Conservation (phyloP, 1,140 invertebrate genomes). For the Drosophila ercepeae region DNA sequence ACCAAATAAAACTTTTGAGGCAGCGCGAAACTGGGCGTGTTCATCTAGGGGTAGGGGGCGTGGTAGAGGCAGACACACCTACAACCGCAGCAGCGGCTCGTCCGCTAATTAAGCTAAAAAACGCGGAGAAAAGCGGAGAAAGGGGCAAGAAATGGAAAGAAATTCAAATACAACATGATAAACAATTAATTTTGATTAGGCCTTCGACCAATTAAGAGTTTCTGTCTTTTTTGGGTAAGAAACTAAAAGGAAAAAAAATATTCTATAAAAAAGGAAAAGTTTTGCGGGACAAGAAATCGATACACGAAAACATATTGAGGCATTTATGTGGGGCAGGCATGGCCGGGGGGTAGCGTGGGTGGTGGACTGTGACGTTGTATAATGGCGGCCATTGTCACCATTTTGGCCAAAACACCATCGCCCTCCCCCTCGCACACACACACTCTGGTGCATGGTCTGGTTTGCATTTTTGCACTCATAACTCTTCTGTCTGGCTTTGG, state of each 20-base stretch:
- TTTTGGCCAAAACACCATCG: slow-evolving; percentile 45
- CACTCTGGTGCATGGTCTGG: slow-evolving; percentile 14
- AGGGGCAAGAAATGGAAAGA: slow-evolving; percentile 55
- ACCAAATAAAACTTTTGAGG: slow-evolving; percentile 77
- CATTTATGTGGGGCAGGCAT: slow-evolving; percentile 22
- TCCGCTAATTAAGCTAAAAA: slow-evolving; percentile 72
- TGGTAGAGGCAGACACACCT: slow-evolving; percentile 61
- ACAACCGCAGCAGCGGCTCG: slow-evolving; percentile 47
- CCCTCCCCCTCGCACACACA: slow-evolving; percentile 25
- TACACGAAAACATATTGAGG: slow-evolving; percentile 50
- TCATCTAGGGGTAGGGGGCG: slow-evolving; percentile 14
- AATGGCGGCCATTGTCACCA: slow-evolving; percentile 80
- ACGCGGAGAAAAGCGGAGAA: slow-evolving; percentile 20
- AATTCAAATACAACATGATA: slow-evolving; percentile 82
- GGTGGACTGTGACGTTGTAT: slow-evolving; percentile 28
- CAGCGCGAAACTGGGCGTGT: slow-evolving; percentile 58
- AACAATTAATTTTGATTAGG: slow-evolving; percentile 83
- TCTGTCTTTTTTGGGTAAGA: slow-evolving; percentile 15
- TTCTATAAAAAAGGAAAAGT: slow-evolving; percentile 71
- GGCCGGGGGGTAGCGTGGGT: slow-evolving; percentile 12
- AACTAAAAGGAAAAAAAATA: slow-evolving; percentile 18
- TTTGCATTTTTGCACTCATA: slow-evolving; percentile 67
- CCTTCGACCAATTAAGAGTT: slow-evolving; percentile 63
- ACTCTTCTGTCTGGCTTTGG: slow-evolving; percentile 65
- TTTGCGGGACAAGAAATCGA: slow-evolving; percentile 59